Base-by-base conservation (phyloP, 2,797 vertebrate genomes). In the Peromyscus melanophrys region DNA sequence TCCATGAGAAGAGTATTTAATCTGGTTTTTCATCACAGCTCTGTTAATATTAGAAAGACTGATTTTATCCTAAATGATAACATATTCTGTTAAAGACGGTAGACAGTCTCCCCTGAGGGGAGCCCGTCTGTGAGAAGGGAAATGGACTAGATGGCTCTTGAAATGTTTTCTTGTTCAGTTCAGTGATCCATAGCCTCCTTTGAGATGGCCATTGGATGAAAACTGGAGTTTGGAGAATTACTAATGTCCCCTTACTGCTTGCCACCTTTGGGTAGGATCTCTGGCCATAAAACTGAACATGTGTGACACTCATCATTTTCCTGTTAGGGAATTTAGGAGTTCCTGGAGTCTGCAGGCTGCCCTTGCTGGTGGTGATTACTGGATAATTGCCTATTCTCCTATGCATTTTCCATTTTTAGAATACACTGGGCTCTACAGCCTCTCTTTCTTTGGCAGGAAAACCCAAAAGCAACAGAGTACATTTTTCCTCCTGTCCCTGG, bases 381-480 rank as follows among this genome's bases (percentile, higher is more conserved):
- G 97, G 92, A 86, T 95, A 93, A 94, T 93, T 96, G 95, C 96
- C 96, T 96, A 85, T 85, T 96, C 80, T 96, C 90, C 46, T 82
- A 90, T 97, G 87, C 96, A 97, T 95, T 98, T 96, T 98, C 95
- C 96, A 96, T 93, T 96, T 97, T 97, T 96, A 95, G 93, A 83
- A 95, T 88, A 92, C 59, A 1, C 94, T 94, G 91, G 87, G 17
- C 89, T 96, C 92, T 89, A 29, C 78, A 93, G 84, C 73, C 94
- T 94, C 88, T 89, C 43, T 91, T 96, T 95, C 85, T 97, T 97
- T 97, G 96, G 97, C 97, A 97, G 81, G 94, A 97, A 73, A 95
- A 92, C 83, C 78, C 91, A 97, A 82, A 97, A 59, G 52, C 91
- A 69, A 14, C 34, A 65, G 80, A 96, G 77, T 84, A 2, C 84